Evolutionary conservation across 2,797 vertebrate species (phyloP).

Genomic region (Novumbra hubbsi): DNA sequence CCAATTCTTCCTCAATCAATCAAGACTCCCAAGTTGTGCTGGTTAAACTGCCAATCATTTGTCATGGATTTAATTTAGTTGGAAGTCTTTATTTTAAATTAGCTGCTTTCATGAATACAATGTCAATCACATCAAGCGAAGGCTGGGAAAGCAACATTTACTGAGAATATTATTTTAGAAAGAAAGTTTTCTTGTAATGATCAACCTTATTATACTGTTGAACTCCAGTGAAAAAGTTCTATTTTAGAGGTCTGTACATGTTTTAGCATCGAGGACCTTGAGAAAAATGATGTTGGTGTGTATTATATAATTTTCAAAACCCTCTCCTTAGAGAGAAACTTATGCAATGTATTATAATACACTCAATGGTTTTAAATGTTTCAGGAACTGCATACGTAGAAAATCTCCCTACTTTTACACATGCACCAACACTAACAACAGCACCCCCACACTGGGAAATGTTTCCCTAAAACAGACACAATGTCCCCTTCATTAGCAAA

Average conservation of each 20-base stretch:
- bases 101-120: conserved; percentile 2
- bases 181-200: background rate
- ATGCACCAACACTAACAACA: background rate
- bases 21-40: conserved; percentile 12
- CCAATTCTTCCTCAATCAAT: conserved; percentile 1
- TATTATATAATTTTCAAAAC: no score
- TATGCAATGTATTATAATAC: no score
- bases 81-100: background rate
- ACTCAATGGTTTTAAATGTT: no score
- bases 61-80: conserved; percentile 11
- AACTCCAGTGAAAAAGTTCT: background rate
- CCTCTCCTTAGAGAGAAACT: no score
- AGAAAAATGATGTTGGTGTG: no score
- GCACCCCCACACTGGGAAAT: no score
- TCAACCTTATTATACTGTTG: background rate
- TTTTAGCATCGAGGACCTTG: background rate
- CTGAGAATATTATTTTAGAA: background rate
- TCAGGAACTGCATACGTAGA: no score
- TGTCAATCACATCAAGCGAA: conserved; percentile 12
- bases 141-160: conserved; percentile 21
- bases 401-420: background rate
- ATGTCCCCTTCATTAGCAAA: background rate
- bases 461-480: background rate
- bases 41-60: conserved; percentile 21
- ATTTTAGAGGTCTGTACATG: no score